phyloP scores from a whole-genome alignment of 2,113 vertebrate species.

The Triplophysa tibetana region DNA sequence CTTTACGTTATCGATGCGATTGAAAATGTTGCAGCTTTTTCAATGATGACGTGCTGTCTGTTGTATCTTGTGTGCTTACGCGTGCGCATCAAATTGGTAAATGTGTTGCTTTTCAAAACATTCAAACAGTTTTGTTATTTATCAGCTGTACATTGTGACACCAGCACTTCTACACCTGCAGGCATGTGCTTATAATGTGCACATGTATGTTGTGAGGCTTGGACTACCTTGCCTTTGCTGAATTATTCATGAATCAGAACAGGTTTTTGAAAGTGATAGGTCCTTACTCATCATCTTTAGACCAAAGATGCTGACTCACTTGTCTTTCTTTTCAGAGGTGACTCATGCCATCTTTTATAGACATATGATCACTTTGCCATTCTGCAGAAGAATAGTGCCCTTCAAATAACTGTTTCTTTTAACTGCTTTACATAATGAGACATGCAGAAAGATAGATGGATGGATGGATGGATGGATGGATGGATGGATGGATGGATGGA shows the following conservation, averaged over 20 bases:
- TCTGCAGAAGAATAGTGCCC: slow-evolving; percentile 19
- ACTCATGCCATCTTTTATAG: slow-evolving; percentile 45
- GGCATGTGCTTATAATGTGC: neutral
- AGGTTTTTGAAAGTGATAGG: slow-evolving; percentile 29
- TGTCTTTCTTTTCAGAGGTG: slow-evolving; percentile 36
- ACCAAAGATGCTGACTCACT: slow-evolving; percentile 53
- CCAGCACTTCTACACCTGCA: neutral
- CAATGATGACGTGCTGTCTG: slow-evolving; percentile 34
- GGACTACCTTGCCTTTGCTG: slow-evolving; percentile 5
- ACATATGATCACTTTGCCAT: slow-evolving; percentile 38
- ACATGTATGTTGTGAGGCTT: neutral
- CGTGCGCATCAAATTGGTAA: neutral
- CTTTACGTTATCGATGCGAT: neutral
- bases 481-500: neutral
- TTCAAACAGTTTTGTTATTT: neutral
- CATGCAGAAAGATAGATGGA: neutral
- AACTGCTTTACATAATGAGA: slow-evolving; percentile 18
- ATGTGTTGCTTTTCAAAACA: neutral
- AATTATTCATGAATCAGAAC: slow-evolving; percentile 38
- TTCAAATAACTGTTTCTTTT: slow-evolving; percentile 6
- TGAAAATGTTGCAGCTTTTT: slow-evolving; percentile 25
- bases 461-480: neutral
- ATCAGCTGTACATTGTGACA: neutral
- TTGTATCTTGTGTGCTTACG: slow-evolving; percentile 21
- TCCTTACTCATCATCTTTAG: slow-evolving; percentile 38